phyloP scores from a whole-genome alignment of 2,113 vertebrate species.

The Pituophis catenifer region DNA sequence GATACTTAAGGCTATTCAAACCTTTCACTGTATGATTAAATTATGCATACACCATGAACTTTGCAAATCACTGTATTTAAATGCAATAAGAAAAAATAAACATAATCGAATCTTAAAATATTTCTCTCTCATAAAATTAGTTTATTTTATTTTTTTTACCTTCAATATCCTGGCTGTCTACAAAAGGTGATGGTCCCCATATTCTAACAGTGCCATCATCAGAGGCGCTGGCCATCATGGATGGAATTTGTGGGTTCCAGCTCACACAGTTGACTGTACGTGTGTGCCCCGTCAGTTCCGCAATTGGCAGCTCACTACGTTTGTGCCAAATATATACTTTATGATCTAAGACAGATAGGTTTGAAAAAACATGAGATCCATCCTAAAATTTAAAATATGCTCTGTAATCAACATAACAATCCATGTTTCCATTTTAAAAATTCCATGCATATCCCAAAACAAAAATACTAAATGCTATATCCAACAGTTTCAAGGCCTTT shows the following conservation, averaged over 20 bases:
- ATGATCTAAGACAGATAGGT: conserved; percentile 77
- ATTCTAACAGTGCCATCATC: conserved; percentile 95
- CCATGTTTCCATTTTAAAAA: background rate
- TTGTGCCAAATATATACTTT: conserved; percentile 99
- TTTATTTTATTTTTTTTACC: conserved; percentile 62
- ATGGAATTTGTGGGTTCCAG: conserved; percentile 93
- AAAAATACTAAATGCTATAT: background rate
- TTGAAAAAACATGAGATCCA: background rate
- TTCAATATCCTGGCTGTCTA: conserved; percentile 90
- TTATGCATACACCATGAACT: background rate
- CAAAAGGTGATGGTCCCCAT: conserved; percentile 93
- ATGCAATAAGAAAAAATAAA: background rate
- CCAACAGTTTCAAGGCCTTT: background rate
- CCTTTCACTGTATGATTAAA: background rate
- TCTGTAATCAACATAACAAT: background rate
- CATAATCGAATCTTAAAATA: background rate
- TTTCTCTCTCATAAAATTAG: background rate
- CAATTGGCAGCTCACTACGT: conserved; percentile 94
- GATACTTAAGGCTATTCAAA: background rate
- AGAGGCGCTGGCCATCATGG: conserved; percentile 95
- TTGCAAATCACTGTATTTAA: background rate
- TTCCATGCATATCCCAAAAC: background rate
- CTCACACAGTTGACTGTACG: conserved; percentile 97
- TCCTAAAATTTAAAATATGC: background rate
- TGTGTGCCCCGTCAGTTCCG: conserved; percentile 92